These are phyloP conservation scores for Crocallis elinguaria DNA, from an alignment of 2,888 invertebrate species.

Conservation along the genomic window DNA sequence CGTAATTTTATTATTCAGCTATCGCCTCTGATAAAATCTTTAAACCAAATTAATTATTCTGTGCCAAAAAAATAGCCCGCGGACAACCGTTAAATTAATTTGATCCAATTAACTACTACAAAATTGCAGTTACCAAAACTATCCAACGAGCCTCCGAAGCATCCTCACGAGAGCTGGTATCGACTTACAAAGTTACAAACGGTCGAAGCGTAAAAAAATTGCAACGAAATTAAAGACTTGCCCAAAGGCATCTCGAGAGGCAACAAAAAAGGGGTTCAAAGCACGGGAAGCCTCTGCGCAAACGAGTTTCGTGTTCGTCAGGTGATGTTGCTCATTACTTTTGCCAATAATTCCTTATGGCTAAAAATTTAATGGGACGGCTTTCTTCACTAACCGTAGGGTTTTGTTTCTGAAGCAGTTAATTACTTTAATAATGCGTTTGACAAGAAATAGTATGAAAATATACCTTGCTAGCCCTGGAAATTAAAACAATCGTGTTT, in stretches of 20 bases:
- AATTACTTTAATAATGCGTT: too few relatives aligned
- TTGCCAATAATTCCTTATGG: conserved; percentile 13
- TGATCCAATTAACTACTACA: conserved; percentile 8
- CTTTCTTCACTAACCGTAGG: too few relatives aligned
- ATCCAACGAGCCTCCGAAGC: conserved; percentile 7
- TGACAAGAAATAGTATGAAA: too few relatives aligned
- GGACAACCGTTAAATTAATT: conserved; percentile 5
- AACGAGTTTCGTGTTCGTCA: conserved; percentile 30
- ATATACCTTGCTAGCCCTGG: too few relatives aligned
- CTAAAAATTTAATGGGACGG: neutral
- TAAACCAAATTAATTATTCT: conserved; percentile 1
- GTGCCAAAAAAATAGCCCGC: conserved; percentile 3
- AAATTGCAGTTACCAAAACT: neutral
- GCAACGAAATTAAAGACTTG: conserved; percentile 26
- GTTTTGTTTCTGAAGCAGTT: too few relatives aligned
- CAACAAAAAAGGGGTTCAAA: conserved; percentile 37
- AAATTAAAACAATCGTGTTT: too few relatives aligned
- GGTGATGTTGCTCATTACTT: conserved; percentile 17
- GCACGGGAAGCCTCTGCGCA: conserved; percentile 28
- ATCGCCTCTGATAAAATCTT: conserved; percentile 1
- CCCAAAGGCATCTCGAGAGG: conserved; percentile 15
- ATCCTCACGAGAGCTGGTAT: conserved; percentile 7
- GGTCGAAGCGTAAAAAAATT: conserved; percentile 20
- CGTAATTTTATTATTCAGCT: too few relatives aligned
- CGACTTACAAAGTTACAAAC: neutral